Evolutionary conservation across 2,113 vertebrate genomes (phyloP).

Genomic region (Glareola pratincola): DNA sequence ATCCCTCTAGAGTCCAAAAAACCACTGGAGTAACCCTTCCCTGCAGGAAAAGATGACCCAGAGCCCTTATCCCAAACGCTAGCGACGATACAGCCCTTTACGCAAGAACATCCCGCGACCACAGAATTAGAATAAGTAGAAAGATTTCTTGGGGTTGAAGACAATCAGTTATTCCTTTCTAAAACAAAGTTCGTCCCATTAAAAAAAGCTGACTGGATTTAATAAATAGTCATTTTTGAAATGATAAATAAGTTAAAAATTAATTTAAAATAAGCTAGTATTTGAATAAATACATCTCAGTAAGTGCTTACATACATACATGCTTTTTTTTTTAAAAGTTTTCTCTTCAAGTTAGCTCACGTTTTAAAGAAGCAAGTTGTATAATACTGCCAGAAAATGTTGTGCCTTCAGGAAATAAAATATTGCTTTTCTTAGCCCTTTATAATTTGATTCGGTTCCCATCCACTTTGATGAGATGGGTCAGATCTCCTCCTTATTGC

Average conservation of each 20-base stretch:
- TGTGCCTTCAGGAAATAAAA: slow-evolving; percentile 63
- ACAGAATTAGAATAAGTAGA: neutral
- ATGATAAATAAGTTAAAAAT: slow-evolving; percentile 62
- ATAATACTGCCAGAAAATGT: slow-evolving; percentile 14
- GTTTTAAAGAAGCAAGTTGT: neutral
- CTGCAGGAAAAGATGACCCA: neutral
- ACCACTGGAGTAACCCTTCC: neutral
- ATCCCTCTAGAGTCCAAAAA: neutral
- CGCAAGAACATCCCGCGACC: neutral
- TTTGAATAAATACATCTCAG: slow-evolving; percentile 46
- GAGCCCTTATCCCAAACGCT: neutral
- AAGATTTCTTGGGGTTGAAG: neutral
- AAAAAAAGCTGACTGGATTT: neutral
- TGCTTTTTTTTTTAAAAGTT: neutral
- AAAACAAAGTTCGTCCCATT: neutral
- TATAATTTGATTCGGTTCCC: neutral
- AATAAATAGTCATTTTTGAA: slow-evolving; percentile 47
- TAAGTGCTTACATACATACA: neutral
- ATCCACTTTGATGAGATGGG: neutral
- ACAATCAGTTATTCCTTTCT: neutral
- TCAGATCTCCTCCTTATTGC: slow-evolving; percentile 59
- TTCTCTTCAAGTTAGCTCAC: slow-evolving; percentile 15
- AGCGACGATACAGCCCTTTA: neutral
- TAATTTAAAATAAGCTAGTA: slow-evolving; percentile 32
- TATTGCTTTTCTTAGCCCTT: slow-evolving; percentile 74